phyloP scores from a whole-genome alignment of 2,113 vertebrate species.

The Coracopsis vasa region DNA sequence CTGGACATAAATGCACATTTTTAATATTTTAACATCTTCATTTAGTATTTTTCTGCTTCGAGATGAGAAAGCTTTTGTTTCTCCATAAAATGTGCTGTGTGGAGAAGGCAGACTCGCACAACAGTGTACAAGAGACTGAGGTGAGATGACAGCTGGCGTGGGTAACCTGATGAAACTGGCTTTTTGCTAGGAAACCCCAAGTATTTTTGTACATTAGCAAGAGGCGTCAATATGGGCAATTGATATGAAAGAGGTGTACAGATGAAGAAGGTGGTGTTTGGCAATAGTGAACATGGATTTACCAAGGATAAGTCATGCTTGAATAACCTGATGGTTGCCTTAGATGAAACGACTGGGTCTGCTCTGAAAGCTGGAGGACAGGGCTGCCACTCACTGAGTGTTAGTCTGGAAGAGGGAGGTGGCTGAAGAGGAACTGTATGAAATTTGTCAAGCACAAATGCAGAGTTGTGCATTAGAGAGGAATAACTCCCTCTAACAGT shows the following conservation, averaged over 20 bases:
- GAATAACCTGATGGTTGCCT: neutral
- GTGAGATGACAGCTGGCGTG: neutral
- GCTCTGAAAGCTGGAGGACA: neutral
- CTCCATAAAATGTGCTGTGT: neutral
- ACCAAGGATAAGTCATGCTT: neutral
- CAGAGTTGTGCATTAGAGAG: neutral
- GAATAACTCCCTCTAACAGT: neutral
- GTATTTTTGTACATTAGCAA: neutral
- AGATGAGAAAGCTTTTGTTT: neutral
- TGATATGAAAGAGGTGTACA: neutral
- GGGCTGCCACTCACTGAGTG: neutral
- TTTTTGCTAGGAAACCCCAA: neutral
- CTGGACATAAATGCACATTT: neutral
- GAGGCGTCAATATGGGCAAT: neutral
- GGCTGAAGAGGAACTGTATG: neutral
- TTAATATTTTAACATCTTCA: neutral
- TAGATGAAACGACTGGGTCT: neutral
- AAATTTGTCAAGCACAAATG: neutral
- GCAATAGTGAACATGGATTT: neutral
- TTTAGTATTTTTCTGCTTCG: neutral
- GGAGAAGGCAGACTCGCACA: neutral
- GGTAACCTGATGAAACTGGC: neutral
- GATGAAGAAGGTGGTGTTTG: neutral
- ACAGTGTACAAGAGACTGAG: neutral
- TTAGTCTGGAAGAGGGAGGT: neutral